Base-by-base conservation (phyloP, 2,888 invertebrate species). In the Sepioteuthis lessoniana region DNA sequence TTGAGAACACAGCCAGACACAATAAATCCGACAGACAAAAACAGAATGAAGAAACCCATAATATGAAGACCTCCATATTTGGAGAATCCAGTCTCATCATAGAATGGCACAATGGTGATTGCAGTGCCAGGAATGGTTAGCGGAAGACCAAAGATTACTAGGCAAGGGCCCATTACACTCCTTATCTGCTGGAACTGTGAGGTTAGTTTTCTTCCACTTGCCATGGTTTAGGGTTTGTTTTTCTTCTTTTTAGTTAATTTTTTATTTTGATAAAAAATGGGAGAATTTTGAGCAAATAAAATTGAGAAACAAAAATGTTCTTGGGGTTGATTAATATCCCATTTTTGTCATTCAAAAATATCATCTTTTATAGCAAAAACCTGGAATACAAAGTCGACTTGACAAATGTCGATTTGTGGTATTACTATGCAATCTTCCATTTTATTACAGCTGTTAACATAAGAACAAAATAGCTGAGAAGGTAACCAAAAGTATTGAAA, bases 91-190 rank as follows among this genome's bases (percentile, higher is more conserved):
- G 95, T 94, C 91, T 95, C 95, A 90, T 95, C 95, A 38, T 94
- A 94, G 90, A 95, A 95, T 31, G 95, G 95, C 37, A 96, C 96
- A 25, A 95, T 94, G 13, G 96, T 95, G 19, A 96, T 94, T 25
- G 95, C 95, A 47, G 95, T 42, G 4, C 96, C 96, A 4, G 96
- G 96, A 19, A 96, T 94, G 31, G 95, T 94, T 47, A 96, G 94
- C 1, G 96, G 96, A 31, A 96, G 94, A 21, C 95, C 95, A 93
- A 95, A 95, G n/a, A 94, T 95, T 37, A 96, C 94, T 95, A 96
- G 94, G 94, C 95, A 95, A 10, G 95, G 95, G 10, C 95, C 95
- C 93, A 95, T 35, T 91, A 94, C 93, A 2, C 94, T 92, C 76
- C 95, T 94, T 38, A 94, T 94, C 37, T 95, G 46, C 93, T 93